Evolutionary conservation across 2,797 vertebrate genomes (phyloP).

Genomic region (Phalloptychus januarius): DNA sequence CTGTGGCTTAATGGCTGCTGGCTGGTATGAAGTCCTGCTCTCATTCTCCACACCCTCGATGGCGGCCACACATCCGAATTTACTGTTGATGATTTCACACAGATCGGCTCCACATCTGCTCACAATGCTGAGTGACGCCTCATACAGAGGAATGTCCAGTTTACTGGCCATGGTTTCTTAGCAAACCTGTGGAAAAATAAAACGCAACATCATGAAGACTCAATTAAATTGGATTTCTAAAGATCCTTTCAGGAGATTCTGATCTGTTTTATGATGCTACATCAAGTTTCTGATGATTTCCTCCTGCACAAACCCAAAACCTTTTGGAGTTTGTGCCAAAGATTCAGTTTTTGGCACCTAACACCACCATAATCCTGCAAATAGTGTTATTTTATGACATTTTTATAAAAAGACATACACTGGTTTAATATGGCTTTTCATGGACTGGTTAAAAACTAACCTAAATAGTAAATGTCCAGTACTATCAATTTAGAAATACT

Average conservation of each 20-base stretch:
- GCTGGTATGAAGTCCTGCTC: fast-evolving
- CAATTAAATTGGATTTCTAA: neutral
- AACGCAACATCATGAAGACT: neutral
- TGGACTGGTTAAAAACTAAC: neutral
- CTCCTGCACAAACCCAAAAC: too few species aligned
- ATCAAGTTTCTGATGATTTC: neutral
- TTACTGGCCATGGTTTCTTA: constrained; percentile 34
- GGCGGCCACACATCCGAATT: constrained; percentile 77
- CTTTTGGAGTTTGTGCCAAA: too few species aligned
- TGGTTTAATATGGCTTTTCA: too few species aligned
- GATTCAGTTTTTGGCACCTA: neutral
- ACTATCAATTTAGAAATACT: neutral
- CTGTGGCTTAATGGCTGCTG: neutral
- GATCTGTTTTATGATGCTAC: neutral
- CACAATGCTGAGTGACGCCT: constrained; percentile 61
- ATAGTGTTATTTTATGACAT: neutral
- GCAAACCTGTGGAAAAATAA: constrained; percentile 11
- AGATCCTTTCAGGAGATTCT: neutral
- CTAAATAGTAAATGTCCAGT: neutral
- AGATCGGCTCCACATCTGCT: constrained; percentile 50
- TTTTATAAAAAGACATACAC: too few species aligned
- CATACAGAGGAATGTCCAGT: constrained; percentile 55
- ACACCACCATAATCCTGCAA: neutral
- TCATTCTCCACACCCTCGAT: constrained; percentile 41
- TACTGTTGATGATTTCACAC: constrained; percentile 65